Base-by-base conservation (phyloP, 2,797 vertebrate species). In the Heteromormyrus szaboi region DNA sequence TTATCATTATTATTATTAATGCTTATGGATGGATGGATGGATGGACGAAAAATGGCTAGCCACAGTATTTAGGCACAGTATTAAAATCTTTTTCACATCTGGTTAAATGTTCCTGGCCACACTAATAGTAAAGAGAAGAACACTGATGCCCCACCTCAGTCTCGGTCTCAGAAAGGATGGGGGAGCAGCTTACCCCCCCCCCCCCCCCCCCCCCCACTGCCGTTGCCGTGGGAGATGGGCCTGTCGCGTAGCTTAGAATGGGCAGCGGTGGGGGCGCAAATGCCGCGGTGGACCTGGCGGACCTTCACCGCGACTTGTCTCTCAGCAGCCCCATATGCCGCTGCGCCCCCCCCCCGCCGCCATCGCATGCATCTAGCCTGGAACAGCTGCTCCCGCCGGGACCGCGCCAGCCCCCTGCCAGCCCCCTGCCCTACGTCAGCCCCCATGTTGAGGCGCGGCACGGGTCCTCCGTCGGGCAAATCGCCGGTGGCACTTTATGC, bases 381-480 rank as follows among this genome's bases (percentile, higher is more conserved):
- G 56, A 65, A 87, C 85, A 87, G 85, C 84, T 86, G 84, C 84
- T 53, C 85, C 85, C 51, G 29, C 33, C 29, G 33, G 50, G 51
- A 29, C n/a, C 4, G 50, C 12, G 56, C 53, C 56, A 46, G 56
- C 19, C 54, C 54, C 22, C 51, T 14, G 51, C 50, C 51, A 17
- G 85, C 12, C 53, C 59, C 51, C 54, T n/a, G 14, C 25, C 53
- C 51, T 51, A 41, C 53, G 33, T 68, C 86, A 65, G 41, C 33
- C 37, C 50, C 1, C 33, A 25, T 6, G 54, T 87, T 19, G 54
- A 8, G 41, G 8, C 37, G 4, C 12, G 50, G 22, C 50, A 7
- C 1, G 56, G 7, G 0, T 3, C 33, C 14, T 17, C 19, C 25
- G 5, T 1, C 1, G 2, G 51, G 29, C 85, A 59, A 86, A 37